Base-by-base conservation (phyloP, 2,888 invertebrate genomes). In the Eurytoma californica region DNA sequence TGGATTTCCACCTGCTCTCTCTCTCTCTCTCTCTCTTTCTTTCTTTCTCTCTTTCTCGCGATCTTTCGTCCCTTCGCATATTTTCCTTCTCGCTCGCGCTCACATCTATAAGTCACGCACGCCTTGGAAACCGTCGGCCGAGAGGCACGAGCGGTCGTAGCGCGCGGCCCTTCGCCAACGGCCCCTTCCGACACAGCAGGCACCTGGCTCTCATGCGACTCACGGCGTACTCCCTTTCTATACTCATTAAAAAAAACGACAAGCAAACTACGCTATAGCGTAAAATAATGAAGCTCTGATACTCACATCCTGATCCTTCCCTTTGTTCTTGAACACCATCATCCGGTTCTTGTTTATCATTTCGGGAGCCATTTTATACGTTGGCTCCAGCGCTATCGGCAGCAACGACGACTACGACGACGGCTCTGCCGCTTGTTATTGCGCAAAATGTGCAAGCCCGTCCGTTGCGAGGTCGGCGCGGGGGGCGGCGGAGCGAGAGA, bases 221-320 rank as follows among this genome's bases (percentile, higher is more conserved):
- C 39, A 39, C 39, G 9, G 5, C 39, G 39, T 39, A 39, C 39
- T 39, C 9, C 7, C 39, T 39, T 39, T 9, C 39, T 39, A 9
- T 57, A 20, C 57, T 20, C 12, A 12, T 20, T 39, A 39, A 39
- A 39, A 39, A 39, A 9, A 39, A 39, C 7, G 47, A n/a, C 61
- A 61, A 61, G 16, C 16, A 61, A 13, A 61, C 28, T 63, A 58
- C 14, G 57, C 20, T 39, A 7, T 1, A 39, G 39, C 39, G 39
- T 9, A 39, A 39, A 39, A 39, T 39, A 39, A 39, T 39, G 9
- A 16, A 51, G 28, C 0, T 3, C 16, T 14, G 0, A 67, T 81
- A 95, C 97, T 95, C 93, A 98, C 98, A 93, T 98, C 98, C 92
- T 97, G 97, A 93, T 99, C 98, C 93, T 98, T 99, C 90, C 98